Percentiles rank a stretch among this genome's conserved stretches.
Conservation (phyloP, 2,888 invertebrate species). For the Megaustenia siamemsis region DNA sequence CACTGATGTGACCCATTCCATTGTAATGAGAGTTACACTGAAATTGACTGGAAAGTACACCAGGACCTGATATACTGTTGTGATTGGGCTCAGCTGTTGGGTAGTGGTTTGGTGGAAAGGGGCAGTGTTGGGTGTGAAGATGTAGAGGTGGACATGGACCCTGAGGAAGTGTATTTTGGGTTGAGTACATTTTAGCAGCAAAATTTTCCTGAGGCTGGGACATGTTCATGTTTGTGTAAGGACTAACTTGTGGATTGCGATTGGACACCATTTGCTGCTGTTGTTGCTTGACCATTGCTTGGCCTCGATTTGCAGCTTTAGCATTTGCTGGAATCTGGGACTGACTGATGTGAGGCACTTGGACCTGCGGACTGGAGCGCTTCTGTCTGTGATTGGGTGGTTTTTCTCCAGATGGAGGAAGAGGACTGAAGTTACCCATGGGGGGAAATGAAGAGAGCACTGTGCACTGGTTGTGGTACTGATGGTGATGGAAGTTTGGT, state of each 20-base stretch:
- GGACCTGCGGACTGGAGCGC: slow-evolving; percentile 77
- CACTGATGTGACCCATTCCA: neutral
- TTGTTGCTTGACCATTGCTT: slow-evolving; percentile 62
- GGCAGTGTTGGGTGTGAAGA: slow-evolving; percentile 23
- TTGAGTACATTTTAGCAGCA: slow-evolving; percentile 24
- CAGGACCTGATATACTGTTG: slow-evolving; percentile 1
- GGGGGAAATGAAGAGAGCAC: slow-evolving; percentile 39
- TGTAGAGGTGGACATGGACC: slow-evolving; percentile 32
- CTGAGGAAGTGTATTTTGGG: slow-evolving; percentile 23
- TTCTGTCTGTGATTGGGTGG: slow-evolving; percentile 57
- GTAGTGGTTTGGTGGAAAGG: slow-evolving; percentile 35
- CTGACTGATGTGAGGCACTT: slow-evolving; percentile 79
- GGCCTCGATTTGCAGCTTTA: slow-evolving; percentile 70
- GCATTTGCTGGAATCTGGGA: slow-evolving; percentile 77
- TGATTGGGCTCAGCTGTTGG: slow-evolving; percentile 26
- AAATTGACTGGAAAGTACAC: neutral
- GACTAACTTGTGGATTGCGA: slow-evolving; percentile 29
- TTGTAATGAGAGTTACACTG: neutral
- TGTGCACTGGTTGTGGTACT: slow-evolving; percentile 39
- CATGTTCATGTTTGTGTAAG: neutral
- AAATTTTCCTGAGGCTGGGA: slow-evolving; percentile 15
- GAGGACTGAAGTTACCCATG: slow-evolving; percentile 49
- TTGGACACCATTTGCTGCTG: slow-evolving; percentile 53
- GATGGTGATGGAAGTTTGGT: slow-evolving; percentile 44
- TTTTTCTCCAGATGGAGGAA: slow-evolving; percentile 51